These are phyloP conservation scores for Semibalanus balanoides DNA, from an alignment of 1,140 invertebrate genomes.

Conservation along the genomic window DNA sequence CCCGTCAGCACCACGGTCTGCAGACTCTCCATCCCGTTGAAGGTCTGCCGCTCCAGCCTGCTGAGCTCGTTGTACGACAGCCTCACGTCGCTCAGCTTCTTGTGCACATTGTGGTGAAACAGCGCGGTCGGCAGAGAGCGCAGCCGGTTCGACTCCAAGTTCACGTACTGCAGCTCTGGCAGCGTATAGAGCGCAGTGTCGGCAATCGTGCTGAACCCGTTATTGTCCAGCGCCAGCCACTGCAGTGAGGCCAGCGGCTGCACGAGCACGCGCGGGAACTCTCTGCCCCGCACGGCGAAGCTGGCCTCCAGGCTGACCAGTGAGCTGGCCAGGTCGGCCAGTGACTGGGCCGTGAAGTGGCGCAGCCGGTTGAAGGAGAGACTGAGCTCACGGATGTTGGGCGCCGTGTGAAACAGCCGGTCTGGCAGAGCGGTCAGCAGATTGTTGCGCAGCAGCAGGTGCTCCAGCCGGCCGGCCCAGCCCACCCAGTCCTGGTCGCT, in stretches of 20 bases:
- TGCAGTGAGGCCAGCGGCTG: slow-evolving; percentile 51
- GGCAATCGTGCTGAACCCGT: slow-evolving; percentile 37
- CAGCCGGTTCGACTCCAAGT: slow-evolving; percentile 61
- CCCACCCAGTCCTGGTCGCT: slow-evolving; percentile 51
- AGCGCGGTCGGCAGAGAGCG: slow-evolving; percentile 27
- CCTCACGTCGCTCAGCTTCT: slow-evolving; percentile 56
- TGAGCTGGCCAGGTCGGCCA: slow-evolving; percentile 51
- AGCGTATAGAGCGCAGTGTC: slow-evolving; percentile 22
- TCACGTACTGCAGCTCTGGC: slow-evolving; percentile 59
- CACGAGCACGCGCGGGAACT: slow-evolving; percentile 56
- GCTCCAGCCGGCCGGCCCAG: slow-evolving; percentile 68
- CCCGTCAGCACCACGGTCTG: slow-evolving; percentile 53
- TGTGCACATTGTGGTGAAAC: slow-evolving; percentile 50
- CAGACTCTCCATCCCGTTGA: slow-evolving; percentile 44
- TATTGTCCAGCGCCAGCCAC: slow-evolving; percentile 78
- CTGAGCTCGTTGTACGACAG: slow-evolving; percentile 56
- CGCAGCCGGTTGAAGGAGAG: slow-evolving; percentile 73
- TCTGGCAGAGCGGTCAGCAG: slow-evolving; percentile 55
- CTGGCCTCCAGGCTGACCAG: slow-evolving; percentile 70
- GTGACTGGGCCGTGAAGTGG: slow-evolving; percentile 57
- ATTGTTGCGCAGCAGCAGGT: slow-evolving; percentile 69
- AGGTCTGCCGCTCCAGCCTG: slow-evolving; percentile 43
- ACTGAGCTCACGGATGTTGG: slow-evolving; percentile 57
- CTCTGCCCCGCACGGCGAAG: slow-evolving; percentile 56
- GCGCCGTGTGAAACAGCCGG: slow-evolving; percentile 49